Conservation (phyloP, 1,140 invertebrate genomes). For the Xylocopa sonorina region DNA sequence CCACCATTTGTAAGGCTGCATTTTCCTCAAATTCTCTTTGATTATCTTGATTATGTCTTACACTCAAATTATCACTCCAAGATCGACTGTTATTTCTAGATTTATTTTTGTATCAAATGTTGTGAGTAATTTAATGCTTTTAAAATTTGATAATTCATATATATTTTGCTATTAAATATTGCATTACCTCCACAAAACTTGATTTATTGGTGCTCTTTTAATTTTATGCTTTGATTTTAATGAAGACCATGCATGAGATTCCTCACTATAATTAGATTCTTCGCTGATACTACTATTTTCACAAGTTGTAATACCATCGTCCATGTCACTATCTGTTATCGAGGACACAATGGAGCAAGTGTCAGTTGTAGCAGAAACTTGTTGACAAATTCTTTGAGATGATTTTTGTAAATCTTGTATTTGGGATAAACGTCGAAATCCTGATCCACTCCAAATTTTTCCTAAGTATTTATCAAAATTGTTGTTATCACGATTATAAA, state of each 20-base stretch:
- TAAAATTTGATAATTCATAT: conserved; percentile 8
- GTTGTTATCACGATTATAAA: background rate
- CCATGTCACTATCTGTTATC: conserved; percentile 73
- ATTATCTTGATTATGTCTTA: conserved; percentile 92
- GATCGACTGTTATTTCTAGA: conserved; percentile 79
- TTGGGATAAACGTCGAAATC: conserved; percentile 66
- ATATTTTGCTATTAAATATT: conserved; percentile 6
- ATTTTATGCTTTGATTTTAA: conserved; percentile 58
- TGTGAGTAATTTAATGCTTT: conserved; percentile 8
- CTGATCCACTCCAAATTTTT: conserved; percentile 77
- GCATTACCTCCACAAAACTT: conserved; percentile 54
- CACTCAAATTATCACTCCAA: conserved; percentile 88
- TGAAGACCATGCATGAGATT: conserved; percentile 66
- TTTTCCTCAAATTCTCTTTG: conserved; percentile 91
- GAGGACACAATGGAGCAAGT: conserved; percentile 70
- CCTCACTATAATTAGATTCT: conserved; percentile 76
- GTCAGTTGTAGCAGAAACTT: conserved; percentile 72
- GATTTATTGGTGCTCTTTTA: conserved; percentile 58
- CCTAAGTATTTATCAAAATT: conserved; percentile 58
- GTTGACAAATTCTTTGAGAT: conserved; percentile 64
- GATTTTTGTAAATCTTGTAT: conserved; percentile 63
- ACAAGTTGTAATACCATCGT: conserved; percentile 67
- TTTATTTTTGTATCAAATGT: background rate
- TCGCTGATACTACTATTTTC: conserved; percentile 75
- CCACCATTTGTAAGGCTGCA: conserved; percentile 86